Percentiles rank a stretch among this genome's conserved stretches.
Evolutionary conservation across 2,113 vertebrate genomes (phyloP).

Genomic region (Vulpes ferrilata): DNA sequence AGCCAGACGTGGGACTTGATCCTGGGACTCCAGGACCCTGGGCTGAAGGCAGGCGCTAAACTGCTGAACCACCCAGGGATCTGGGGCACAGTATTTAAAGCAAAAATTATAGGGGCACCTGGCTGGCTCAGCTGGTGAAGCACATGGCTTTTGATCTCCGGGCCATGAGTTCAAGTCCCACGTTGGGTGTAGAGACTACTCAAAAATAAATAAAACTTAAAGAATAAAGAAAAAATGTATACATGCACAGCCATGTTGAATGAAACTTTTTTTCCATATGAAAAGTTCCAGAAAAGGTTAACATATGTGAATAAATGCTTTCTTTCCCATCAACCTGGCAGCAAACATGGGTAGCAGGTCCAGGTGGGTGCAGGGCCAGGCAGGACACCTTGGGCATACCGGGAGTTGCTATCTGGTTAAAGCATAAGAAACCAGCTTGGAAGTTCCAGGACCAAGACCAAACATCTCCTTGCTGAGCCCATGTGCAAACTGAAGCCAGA

Average conservation of each 20-base stretch:
- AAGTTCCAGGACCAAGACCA: neutral
- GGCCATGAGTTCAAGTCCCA: neutral
- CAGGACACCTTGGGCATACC: fast-evolving
- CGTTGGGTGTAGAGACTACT: neutral
- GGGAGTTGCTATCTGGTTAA: neutral
- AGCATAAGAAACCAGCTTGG: neutral
- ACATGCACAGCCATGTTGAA: neutral
- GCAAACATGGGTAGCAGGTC: neutral
- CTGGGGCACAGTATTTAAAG: neutral
- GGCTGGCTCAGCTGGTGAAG: neutral
- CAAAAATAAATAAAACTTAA: neutral
- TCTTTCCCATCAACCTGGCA: neutral
- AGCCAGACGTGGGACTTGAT: no score
- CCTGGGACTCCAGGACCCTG: no score
- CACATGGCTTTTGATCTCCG: neutral
- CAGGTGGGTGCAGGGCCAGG: no score
- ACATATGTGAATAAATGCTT: neutral
- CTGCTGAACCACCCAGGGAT: no score
- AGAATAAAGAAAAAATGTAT: neutral
- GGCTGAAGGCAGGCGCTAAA: no score
- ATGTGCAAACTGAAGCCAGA: neutral
- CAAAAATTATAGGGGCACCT: neutral
- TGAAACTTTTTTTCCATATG: neutral
- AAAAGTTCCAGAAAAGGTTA: neutral
- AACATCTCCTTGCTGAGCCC: neutral